Evolutionary conservation across 92 coral and sea anemone species (phyloP).

Genomic region (Heliopora coerulea): DNA sequence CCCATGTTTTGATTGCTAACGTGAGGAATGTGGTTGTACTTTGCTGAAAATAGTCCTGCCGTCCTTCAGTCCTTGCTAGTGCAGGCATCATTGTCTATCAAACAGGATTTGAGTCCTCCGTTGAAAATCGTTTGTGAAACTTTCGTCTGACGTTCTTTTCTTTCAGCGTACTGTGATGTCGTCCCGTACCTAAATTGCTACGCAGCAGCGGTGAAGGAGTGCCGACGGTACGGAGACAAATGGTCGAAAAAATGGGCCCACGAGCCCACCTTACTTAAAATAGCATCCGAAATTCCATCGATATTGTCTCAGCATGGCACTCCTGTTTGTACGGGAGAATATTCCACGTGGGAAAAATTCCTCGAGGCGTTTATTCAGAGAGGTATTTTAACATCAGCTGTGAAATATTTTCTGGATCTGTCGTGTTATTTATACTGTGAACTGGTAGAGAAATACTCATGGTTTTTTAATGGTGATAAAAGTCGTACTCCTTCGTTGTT

Average conservation of each 20-base stretch:
- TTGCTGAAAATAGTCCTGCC: too few species aligned
- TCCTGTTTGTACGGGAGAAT: conserved; percentile 71
- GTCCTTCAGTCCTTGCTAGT: too few species aligned
- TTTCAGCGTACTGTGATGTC: conserved; percentile 88
- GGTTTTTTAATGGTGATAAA: too few species aligned
- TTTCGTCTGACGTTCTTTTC: not conserved
- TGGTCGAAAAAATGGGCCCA: conserved; percentile 99
- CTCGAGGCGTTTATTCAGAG: conserved; percentile 78
- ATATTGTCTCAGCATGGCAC: conserved; percentile 71
- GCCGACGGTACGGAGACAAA: conserved; percentile 95
- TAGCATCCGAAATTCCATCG: conserved; percentile 84
- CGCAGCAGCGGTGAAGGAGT: conserved; percentile 83
- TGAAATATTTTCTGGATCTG: too few species aligned
- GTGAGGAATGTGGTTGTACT: too few species aligned
- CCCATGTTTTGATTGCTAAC: too few species aligned
- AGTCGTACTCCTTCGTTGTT: too few species aligned
- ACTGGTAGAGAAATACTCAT: too few species aligned
- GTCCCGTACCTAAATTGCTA: conserved; percentile 80
- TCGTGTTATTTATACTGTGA: too few species aligned
- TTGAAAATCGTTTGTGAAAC: not conserved
- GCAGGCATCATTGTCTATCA: too few species aligned
- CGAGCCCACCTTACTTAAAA: conserved; percentile 88
- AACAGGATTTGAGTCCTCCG: too few species aligned
- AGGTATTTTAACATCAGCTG: too few species aligned
- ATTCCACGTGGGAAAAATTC: conserved; percentile 83